These are phyloP conservation scores for Hydrolagus colliei DNA, from an alignment of 2,797 vertebrate species.

Conservation along the genomic window DNA sequence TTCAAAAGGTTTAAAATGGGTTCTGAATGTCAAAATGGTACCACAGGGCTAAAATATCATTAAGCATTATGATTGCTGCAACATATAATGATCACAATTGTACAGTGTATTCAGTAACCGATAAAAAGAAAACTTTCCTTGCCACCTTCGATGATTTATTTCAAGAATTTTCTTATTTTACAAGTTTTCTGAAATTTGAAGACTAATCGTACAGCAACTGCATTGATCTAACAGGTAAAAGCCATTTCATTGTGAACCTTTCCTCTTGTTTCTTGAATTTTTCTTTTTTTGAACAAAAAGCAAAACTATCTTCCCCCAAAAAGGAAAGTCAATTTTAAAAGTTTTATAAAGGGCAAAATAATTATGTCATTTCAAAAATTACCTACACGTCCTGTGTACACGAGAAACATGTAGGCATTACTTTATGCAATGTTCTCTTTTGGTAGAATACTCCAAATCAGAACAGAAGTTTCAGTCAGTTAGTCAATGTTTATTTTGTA, in stretches of 20 bases:
- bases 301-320: background rate
- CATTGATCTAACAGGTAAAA: background rate
- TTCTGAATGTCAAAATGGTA: constrained; percentile 55
- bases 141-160: background rate
- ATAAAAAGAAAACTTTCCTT: background rate
- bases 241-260: background rate
- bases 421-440: too few species aligned
- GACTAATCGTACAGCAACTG: background rate
- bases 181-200: too few species aligned
- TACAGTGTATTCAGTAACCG: constrained; percentile 32
- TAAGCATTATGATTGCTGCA: constrained; percentile 53
- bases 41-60: constrained; percentile 57
- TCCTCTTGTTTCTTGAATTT: background rate
- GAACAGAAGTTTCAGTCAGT: too few species aligned
- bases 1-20: constrained; percentile 57
- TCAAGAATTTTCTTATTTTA: background rate
- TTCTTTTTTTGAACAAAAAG: background rate
- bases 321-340: background rate
- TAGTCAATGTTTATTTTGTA: too few species aligned
- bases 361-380: background rate
- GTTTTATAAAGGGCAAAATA: background rate
- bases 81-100: constrained; percentile 53
- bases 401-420: too few species aligned
- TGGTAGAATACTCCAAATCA: too few species aligned
- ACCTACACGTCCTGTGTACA: background rate